These are phyloP conservation scores for Hydrochoerus hydrochaeris DNA, from an alignment of 2,113 vertebrate genomes.

Conservation along the genomic window DNA sequence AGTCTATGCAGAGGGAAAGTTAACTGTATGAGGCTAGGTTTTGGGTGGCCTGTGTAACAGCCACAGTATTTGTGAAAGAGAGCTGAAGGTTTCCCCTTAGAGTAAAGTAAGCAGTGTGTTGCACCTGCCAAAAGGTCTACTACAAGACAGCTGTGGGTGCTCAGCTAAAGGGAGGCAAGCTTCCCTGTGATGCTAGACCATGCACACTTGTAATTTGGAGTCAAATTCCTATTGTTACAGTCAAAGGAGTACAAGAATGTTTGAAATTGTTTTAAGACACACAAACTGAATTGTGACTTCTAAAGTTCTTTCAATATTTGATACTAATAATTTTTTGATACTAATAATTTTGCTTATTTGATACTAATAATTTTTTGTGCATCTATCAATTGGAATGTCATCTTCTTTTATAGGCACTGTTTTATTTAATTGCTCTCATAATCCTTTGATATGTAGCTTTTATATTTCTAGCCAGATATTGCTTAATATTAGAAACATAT, in stretches of 20 bases:
- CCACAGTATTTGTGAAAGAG: not conserved
- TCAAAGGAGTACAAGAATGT: not conserved
- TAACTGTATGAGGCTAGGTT: not conserved
- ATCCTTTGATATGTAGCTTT: not conserved
- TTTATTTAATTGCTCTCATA: not conserved
- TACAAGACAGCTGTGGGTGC: not conserved
- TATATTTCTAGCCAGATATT: not conserved
- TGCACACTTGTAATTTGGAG: not conserved
- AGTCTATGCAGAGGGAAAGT: not conserved
- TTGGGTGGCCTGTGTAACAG: not conserved
- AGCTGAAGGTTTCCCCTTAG: not conserved
- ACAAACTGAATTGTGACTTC: not conserved
- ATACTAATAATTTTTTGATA: not conserved
- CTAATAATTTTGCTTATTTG: not conserved
- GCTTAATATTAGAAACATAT: not conserved
- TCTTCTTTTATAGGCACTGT: not conserved
- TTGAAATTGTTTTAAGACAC: not conserved
- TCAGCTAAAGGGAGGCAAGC: no score
- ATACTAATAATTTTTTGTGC: not conserved
- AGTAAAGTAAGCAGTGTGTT: not conserved
- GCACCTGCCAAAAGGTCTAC: not conserved
- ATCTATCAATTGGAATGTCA: not conserved
- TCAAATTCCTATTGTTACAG: not conserved
- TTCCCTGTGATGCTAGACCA: accelerated
- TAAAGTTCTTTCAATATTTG: not conserved